Percentiles rank a stretch among this genome's conserved stretches.
These are phyloP conservation scores for Centropus unirufus DNA, from an alignment of 2,113 vertebrate genomes.

Conservation along the genomic window DNA sequence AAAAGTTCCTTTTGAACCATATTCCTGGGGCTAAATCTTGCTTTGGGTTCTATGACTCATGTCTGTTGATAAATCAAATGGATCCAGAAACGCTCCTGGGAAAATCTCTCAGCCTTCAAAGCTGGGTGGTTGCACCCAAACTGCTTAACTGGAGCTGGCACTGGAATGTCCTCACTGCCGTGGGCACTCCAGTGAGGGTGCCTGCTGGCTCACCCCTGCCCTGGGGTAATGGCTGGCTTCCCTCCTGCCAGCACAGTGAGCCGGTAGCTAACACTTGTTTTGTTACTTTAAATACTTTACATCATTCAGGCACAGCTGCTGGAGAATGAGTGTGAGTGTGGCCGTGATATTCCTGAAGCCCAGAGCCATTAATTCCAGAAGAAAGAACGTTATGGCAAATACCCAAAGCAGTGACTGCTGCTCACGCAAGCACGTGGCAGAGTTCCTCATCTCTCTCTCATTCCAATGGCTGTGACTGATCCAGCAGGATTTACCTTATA, in stretches of 20 bases:
- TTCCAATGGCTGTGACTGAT: neutral
- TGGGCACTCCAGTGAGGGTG: neutral
- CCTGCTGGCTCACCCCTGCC: neutral
- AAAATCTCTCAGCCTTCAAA: neutral
- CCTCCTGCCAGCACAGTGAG: neutral
- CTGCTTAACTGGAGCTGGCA: neutral
- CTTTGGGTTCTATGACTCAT: neutral
- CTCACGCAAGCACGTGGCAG: neutral
- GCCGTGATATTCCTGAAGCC: neutral
- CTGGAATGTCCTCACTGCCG: neutral
- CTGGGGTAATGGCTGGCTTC: neutral
- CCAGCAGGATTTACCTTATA: neutral
- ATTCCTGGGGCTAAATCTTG: neutral
- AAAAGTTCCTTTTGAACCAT: neutral
- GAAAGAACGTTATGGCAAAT: neutral
- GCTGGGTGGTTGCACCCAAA: neutral
- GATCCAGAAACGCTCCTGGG: neutral
- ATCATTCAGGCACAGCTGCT: neutral
- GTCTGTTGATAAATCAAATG: neutral
- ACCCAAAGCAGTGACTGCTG: neutral
- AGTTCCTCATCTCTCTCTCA: neutral
- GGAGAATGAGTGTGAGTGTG: neutral
- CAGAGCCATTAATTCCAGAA: slow-evolving; percentile 3
- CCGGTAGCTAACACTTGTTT: neutral
- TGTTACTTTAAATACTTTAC: neutral